phyloP scores from a whole-genome alignment of 2,113 vertebrate species.

The Tyrannus savana region DNA sequence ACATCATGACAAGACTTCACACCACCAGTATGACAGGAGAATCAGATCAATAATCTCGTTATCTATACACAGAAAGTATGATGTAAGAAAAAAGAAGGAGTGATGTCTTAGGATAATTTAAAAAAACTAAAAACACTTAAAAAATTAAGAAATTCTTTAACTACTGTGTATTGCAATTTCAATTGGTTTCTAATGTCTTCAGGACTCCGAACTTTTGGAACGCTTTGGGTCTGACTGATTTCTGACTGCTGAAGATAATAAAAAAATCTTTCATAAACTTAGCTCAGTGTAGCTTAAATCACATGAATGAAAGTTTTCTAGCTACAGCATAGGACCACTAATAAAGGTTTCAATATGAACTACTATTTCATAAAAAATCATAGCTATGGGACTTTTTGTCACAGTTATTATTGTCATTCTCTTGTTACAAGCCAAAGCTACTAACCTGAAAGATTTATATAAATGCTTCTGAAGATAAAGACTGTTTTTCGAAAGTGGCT shows the following conservation, averaged over 20 bases:
- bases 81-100: not conserved
- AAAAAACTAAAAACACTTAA: not conserved
- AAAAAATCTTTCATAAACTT: not conserved
- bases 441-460: not conserved
- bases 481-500: not conserved
- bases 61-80: not conserved
- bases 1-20: not conserved
- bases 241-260: not conserved
- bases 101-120: not conserved
- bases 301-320: not conserved
- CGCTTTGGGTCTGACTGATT: not conserved
- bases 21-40: not conserved
- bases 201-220: not conserved
- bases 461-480: not conserved
- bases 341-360: not conserved
- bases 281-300: not conserved
- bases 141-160: not conserved
- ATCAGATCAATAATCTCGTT: not conserved
- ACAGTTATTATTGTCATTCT: not conserved
- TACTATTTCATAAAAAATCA: not conserved
- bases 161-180: not conserved
- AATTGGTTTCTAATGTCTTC: not conserved
- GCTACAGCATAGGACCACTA: not conserved
- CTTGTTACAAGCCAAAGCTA: not conserved
- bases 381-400: not conserved